Evolutionary conservation across 2,797 vertebrate species (phyloP).

Genomic region (Babyrousa celebensis): DNA sequence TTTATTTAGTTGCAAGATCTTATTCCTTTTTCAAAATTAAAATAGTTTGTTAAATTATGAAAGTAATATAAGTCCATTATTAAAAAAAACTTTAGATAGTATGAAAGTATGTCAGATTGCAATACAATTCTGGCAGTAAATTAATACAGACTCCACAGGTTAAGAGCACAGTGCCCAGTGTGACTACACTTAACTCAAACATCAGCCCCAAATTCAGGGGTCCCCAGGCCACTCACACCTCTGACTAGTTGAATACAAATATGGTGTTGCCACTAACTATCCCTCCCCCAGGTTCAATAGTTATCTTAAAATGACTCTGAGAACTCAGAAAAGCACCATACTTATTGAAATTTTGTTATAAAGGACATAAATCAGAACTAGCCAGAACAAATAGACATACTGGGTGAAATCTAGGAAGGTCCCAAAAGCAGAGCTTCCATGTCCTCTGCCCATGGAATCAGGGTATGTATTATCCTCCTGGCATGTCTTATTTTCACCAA

Average conservation of each 20-base stretch:
- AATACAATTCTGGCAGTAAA: neutral
- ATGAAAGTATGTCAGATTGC: neutral
- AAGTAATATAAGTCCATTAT: neutral
- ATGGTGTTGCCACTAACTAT: neutral
- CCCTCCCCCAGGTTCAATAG: neutral
- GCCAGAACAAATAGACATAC: neutral
- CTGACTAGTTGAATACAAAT: neutral
- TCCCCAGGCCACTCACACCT: neutral
- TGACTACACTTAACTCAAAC: neutral
- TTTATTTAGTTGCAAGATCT: neutral
- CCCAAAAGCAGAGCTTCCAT: neutral
- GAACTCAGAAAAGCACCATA: slow-evolving; percentile 13
- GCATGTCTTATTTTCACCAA: neutral
- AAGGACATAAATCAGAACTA: neutral
- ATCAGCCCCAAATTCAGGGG: neutral
- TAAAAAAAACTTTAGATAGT: neutral
- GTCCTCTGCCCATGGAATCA: neutral
- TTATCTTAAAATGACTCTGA: neutral
- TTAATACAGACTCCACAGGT: neutral
- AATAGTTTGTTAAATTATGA: neutral
- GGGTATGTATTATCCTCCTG: neutral
- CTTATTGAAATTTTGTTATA: neutral
- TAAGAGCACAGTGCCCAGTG: neutral
- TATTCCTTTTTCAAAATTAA: neutral
- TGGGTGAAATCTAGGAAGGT: neutral